Evolutionary conservation across 2,113 vertebrate genomes (phyloP).

Genomic region (Phoxinus phoxinus): DNA sequence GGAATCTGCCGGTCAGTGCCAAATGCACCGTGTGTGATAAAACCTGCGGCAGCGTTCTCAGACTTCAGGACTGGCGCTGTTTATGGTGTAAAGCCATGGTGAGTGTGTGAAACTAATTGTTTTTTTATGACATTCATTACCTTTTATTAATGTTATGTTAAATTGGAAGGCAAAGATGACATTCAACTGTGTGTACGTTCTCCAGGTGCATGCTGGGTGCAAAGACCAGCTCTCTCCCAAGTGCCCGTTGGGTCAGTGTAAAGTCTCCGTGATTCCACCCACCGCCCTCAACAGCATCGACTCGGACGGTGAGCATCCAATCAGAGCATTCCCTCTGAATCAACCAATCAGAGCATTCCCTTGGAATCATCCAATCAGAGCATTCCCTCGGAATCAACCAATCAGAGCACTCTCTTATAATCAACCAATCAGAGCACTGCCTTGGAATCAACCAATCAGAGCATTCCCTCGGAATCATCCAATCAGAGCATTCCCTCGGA

Average conservation of each 20-base stretch:
- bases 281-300: slow-evolving; percentile 98
- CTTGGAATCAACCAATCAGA: too few species aligned
- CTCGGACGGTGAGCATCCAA: slow-evolving; percentile 86
- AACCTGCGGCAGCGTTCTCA: slow-evolving; percentile 93
- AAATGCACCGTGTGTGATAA: slow-evolving; percentile 95
- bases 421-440: too few species aligned
- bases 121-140: neutral
- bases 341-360: neutral
- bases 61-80: slow-evolving; percentile 96
- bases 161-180: neutral
- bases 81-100: slow-evolving; percentile 99
- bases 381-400: too few species aligned
- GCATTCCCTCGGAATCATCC: too few species aligned
- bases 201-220: slow-evolving; percentile 90
- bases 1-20: slow-evolving; percentile 94
- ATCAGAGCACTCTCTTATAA: too few species aligned
- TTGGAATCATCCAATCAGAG: too few species aligned
- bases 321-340: neutral
- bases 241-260: slow-evolving; percentile 95
- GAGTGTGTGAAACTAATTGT: slow-evolving; percentile 62
- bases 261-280: slow-evolving; percentile 96
- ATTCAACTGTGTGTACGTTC: neutral
- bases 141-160: neutral
- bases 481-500: too few species aligned
- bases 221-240: slow-evolving; percentile 88